Percentiles rank a stretch among this genome's conserved stretches.
Conservation (phyloP, 2,113 vertebrate species). For the Jacana jacana region DNA sequence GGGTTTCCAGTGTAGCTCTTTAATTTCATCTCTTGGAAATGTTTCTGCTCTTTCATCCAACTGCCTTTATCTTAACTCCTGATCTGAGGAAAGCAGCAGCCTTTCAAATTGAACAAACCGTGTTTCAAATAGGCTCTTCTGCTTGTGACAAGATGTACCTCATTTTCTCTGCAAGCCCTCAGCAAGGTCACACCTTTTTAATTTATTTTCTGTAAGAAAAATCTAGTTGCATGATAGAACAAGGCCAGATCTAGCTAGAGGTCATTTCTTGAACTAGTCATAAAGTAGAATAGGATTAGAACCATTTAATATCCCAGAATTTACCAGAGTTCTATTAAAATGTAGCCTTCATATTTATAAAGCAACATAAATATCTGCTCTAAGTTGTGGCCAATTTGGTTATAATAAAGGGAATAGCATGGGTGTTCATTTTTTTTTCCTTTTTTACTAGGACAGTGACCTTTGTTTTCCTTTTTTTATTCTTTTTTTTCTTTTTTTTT, state of each 20-base stretch:
- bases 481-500: too few species aligned
- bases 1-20: conserved; percentile 87
- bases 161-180: conserved; percentile 91
- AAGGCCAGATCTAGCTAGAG: conserved; percentile 90
- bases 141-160: conserved; percentile 93
- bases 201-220: conserved; percentile 92
- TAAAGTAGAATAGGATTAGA: conserved; percentile 83
- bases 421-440: fast-evolving
- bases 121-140: conserved; percentile 89
- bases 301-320: conserved; percentile 63
- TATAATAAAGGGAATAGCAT: background rate
- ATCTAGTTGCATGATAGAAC: conserved; percentile 81
- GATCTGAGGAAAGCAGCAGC: conserved; percentile 82
- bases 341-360: conserved; percentile 21
- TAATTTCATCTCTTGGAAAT: conserved; percentile 86
- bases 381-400: background rate
- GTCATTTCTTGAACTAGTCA: conserved; percentile 88
- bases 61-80: conserved; percentile 81
- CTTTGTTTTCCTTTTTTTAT: background rate
- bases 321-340: conserved; percentile 55
- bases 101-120: conserved; percentile 92
- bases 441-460: background rate
- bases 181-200: conserved; percentile 97
- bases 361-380: background rate
- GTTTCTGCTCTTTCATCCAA: conserved; percentile 82